phyloP scores from a whole-genome alignment of 2,888 invertebrate species.

The Leptothorax acervorum region DNA sequence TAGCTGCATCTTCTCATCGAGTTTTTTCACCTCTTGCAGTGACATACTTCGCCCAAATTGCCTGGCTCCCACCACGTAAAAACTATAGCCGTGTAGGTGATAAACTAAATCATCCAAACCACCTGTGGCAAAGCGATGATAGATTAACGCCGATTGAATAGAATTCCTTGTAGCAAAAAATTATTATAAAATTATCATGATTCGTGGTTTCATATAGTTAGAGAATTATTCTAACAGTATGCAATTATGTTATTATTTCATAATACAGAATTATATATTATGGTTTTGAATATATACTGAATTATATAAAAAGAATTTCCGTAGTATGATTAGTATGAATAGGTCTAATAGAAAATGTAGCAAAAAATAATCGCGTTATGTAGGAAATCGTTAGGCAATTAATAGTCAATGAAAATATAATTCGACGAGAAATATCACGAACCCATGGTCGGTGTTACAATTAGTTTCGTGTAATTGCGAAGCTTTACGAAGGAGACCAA shows the following conservation, averaged over 20 bases:
- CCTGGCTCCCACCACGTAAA: constrained; percentile 89
- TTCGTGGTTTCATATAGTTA: background rate
- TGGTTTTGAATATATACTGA: background rate
- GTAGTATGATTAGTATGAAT: background rate
- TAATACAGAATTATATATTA: background rate
- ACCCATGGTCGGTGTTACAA: background rate
- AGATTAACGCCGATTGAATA: background rate
- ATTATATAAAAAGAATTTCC: background rate
- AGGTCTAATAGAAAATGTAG: background rate
- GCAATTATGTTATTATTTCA: constrained; percentile 3
- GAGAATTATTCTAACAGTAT: constrained; percentile 7
- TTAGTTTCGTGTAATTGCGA: constrained; percentile 33
- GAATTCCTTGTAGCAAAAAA: background rate
- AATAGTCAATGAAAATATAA: background rate
- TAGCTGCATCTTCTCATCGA: constrained; percentile 88
- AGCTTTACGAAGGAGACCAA: constrained; percentile 25
- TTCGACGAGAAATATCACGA: background rate
- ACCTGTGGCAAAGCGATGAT: constrained; percentile 84
- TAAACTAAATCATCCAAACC: constrained; percentile 90
- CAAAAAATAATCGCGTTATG: background rate
- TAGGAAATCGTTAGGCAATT: background rate
- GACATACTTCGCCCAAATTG: constrained; percentile 87
- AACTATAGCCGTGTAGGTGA: constrained; percentile 92
- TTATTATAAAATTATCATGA: background rate
- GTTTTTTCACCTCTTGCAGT: constrained; percentile 87